Evolutionary conservation across 1,140 invertebrate species (phyloP).

Genomic region (Drosophila bocqueti): DNA sequence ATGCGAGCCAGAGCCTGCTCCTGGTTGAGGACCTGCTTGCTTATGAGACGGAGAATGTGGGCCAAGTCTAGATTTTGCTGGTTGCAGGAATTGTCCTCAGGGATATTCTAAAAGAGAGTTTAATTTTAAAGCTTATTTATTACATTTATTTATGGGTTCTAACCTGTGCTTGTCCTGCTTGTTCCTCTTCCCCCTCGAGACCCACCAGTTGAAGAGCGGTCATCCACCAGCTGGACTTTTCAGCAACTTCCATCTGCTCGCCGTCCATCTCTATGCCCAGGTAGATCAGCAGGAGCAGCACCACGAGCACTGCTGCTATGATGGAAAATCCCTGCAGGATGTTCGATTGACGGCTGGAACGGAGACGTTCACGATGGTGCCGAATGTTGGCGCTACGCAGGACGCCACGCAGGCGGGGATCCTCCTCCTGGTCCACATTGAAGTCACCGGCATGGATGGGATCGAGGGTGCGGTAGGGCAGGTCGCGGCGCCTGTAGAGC

Average conservation of each 20-base stretch:
- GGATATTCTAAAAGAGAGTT: neutral
- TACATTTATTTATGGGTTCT: neutral
- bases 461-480: neutral
- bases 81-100: constrained; percentile 27
- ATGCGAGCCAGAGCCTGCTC: constrained; percentile 53
- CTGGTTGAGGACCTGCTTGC: constrained; percentile 60
- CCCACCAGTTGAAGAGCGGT: neutral
- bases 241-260: neutral
- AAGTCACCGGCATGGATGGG: constrained; percentile 5
- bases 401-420: constrained; percentile 41
- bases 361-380: constrained; percentile 28
- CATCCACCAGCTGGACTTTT: neutral
- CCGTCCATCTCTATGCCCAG: constrained; percentile 26
- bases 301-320: constrained; percentile 5
- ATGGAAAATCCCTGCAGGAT: constrained; percentile 46
- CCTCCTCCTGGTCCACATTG: constrained; percentile 21
- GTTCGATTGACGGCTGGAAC: constrained; percentile 13
- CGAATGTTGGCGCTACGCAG: constrained; percentile 42
- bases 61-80: constrained; percentile 24
- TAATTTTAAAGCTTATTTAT: neutral
- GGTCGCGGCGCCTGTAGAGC: neutral
- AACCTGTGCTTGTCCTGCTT: neutral
- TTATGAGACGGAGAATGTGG: constrained; percentile 41
- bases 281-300: constrained; percentile 32
- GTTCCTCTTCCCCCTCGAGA: neutral